A percentile compares a stretch with the other conserved stretches of the same genome.
These are phyloP conservation scores for Spea hammondii DNA, from an alignment of 2,797 vertebrate genomes.

Conservation along the genomic window DNA sequence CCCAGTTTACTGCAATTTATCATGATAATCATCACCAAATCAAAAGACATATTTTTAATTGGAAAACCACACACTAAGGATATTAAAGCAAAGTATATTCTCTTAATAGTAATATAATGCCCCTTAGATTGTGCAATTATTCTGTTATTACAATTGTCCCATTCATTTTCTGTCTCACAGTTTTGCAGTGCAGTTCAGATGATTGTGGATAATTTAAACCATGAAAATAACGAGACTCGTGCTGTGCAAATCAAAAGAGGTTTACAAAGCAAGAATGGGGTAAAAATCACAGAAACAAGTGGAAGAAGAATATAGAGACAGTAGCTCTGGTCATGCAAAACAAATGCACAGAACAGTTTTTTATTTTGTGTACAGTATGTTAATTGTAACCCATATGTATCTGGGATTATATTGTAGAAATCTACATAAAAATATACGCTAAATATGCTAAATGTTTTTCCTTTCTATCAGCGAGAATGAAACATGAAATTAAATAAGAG, in stretches of 20 bases:
- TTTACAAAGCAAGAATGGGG: slow-evolving; percentile 41
- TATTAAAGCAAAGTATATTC: slow-evolving; percentile 39
- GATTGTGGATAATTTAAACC: slow-evolving; percentile 46
- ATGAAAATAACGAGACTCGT: slow-evolving; percentile 47
- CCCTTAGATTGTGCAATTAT: slow-evolving; percentile 38
- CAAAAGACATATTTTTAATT: slow-evolving; percentile 37
- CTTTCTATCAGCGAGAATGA: too few relatives aligned
- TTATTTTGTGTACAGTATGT: slow-evolving; percentile 1
- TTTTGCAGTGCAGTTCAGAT: slow-evolving; percentile 45
- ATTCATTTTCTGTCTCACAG: slow-evolving; percentile 42
- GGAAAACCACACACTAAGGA: slow-evolving; percentile 37
- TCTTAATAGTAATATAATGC: slow-evolving; percentile 42
- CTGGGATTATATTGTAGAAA: neutral
- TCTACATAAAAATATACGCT: neutral
- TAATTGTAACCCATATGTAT: neutral
- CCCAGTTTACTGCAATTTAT: slow-evolving; percentile 31
- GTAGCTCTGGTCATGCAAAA: neutral
- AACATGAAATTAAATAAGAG: too few relatives aligned
- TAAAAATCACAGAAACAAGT: slow-evolving; percentile 32
- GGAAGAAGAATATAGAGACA: neutral
- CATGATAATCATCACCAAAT: slow-evolving; percentile 36
- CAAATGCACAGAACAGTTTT: slow-evolving; percentile 3
- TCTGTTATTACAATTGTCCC: slow-evolving; percentile 43
- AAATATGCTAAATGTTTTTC: too few relatives aligned
- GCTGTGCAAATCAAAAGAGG: slow-evolving; percentile 48